Evolutionary conservation across 2,113 vertebrate species (phyloP), one percentile per base, ranked within the genome.

Genomic region (Coracopsis vasa): DNA sequence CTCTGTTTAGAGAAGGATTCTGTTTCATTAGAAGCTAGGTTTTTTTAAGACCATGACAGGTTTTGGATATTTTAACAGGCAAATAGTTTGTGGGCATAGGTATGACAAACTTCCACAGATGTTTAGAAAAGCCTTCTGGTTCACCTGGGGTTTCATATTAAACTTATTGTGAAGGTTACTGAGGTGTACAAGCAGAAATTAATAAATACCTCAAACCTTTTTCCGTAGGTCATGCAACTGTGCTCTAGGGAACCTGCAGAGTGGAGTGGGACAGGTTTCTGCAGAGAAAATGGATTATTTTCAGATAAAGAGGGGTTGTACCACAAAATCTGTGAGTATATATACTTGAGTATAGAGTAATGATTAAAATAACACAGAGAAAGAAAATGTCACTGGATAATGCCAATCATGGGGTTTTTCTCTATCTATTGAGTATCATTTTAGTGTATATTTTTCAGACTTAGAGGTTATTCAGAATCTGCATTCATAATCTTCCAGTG

Each of bases 1-100:
- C 93, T 97, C 95, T 98, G 92, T 97, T 98, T 97, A 97, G 96
- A 97, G 91, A 97, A 96, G 96, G 94, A 96, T 97, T 94, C 78
- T 85, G 71, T 97, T 98, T 98, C 97, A 97, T 80, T 67, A 86
- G 80, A 92, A 94, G 94, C 58, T 95, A 37, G 62, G 7, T 86
- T 88, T 90, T 82, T 94, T 95, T 92, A 90, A 94, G 83, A 88
- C 82, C 35, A 5, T 92, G 82, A 92, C 95, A 88, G 83, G 45
- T 96, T 98, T 97, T 94, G 97, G 91, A 71, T 92, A 83, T 94
- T 75, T 95, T 88, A 90, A 44, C 15, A 14, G 83, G 84, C 91
- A 95, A 96, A 94, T 81, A 91, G 58, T 92, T 97, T 95, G 82
- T 94, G 78, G 88, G 65, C 53, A 77, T 29, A 66, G 70, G 39